Percentiles rank a stretch among this genome's conserved stretches.
These are phyloP conservation scores for Heterochromis multidens DNA, from an alignment of 2,113 vertebrate species.

Conservation along the genomic window DNA sequence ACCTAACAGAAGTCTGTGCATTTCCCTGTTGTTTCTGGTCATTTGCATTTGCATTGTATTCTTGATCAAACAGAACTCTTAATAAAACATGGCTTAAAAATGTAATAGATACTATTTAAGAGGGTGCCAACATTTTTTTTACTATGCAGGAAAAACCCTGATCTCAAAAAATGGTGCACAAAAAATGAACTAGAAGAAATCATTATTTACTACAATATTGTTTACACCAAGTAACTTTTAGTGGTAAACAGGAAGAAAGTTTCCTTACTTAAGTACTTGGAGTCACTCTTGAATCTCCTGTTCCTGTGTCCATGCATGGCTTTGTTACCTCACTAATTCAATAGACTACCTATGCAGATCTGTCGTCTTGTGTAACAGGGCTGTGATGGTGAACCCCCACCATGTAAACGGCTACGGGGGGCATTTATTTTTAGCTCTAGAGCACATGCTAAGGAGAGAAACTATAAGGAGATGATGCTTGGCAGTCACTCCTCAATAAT, in stretches of 20 bases:
- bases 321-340: conserved; percentile 58
- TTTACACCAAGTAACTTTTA: not conserved
- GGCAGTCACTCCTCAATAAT: conserved; percentile 16
- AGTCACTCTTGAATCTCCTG: conserved; percentile 23
- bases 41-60: not conserved
- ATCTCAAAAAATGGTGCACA: not conserved
- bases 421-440: conserved; percentile 66
- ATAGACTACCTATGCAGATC: conserved; percentile 49
- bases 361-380: conserved; percentile 60
- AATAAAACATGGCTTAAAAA: not conserved
- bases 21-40: too few species aligned
- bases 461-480: conserved; percentile 15
- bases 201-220: not conserved
- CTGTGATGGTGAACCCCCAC: conserved; percentile 30
- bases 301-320: conserved; percentile 8
- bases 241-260: not conserved
- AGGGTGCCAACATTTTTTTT: not conserved
- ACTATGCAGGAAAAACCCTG: not conserved
- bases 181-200: not conserved
- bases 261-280: not conserved
- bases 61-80: not conserved
- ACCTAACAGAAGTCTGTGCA: too few species aligned
- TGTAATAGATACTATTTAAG: not conserved
- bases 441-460: conserved; percentile 38
- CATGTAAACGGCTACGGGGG: conserved; percentile 37